phyloP scores from a whole-genome alignment of 2,113 vertebrate species.

The Eidolon helvum region DNA sequence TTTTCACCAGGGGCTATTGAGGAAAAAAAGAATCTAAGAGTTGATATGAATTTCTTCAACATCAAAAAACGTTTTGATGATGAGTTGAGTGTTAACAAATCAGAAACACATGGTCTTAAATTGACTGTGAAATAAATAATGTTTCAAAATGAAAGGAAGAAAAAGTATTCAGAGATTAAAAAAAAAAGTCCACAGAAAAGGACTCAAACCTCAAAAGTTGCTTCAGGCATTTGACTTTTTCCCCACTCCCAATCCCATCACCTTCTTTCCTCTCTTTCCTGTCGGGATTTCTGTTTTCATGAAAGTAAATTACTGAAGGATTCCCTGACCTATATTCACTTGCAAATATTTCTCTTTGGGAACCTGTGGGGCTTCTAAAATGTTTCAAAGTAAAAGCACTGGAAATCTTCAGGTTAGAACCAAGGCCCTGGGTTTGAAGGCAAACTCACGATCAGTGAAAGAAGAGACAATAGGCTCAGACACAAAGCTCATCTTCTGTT shows the following conservation, averaged over 20 bases:
- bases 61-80: slow-evolving; percentile 68
- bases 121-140: slow-evolving; percentile 72
- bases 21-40: slow-evolving; percentile 18
- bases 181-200: not conserved
- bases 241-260: not conserved
- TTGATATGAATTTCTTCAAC: slow-evolving; percentile 51
- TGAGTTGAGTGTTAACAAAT: slow-evolving; percentile 66
- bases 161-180: not conserved
- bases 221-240: not conserved
- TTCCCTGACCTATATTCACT: not conserved
- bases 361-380: not conserved
- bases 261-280: not conserved
- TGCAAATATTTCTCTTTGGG: not conserved
- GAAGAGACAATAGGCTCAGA: too few species aligned
- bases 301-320: not conserved
- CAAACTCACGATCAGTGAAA: not conserved
- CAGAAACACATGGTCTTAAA: slow-evolving; percentile 75
- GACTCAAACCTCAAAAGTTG: slow-evolving; percentile 7
- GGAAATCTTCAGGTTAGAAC: not conserved
- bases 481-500: not conserved
- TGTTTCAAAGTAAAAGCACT: not conserved
- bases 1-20: slow-evolving; percentile 21
- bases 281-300: not conserved
- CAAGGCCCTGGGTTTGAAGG: not conserved
- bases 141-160: slow-evolving; percentile 51